Conservation (phyloP, 1,140 invertebrate species). For the Aporrectodea caliginosa region DNA sequence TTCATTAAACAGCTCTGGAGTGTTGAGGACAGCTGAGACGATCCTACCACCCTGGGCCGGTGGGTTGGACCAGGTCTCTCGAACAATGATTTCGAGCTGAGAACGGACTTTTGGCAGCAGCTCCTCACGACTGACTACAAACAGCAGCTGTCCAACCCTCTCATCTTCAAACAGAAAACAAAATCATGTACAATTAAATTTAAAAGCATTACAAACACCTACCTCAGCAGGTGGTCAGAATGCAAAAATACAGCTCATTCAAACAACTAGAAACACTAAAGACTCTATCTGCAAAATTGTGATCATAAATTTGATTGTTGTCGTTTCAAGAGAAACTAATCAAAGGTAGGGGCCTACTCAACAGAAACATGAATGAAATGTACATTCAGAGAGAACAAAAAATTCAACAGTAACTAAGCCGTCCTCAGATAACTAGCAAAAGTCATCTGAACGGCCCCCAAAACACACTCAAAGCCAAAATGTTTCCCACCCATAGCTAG, state of each 20-base stretch:
- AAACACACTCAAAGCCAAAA: too few relatives aligned
- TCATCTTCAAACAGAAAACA: slow-evolving; percentile 65
- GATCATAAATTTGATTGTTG: not conserved
- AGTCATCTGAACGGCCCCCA: too few relatives aligned
- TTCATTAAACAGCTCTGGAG: slow-evolving; percentile 71
- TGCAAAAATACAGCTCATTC: not conserved
- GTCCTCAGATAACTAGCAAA: too few relatives aligned
- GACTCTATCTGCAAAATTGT: not conserved
- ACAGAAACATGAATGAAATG: too few relatives aligned
- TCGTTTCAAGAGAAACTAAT: not conserved
- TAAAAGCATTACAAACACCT: too few relatives aligned
- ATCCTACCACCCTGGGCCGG: slow-evolving; percentile 73
- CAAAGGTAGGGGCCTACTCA: too few relatives aligned
- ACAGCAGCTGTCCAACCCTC: slow-evolving; percentile 81
- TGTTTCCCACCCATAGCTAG: too few relatives aligned
- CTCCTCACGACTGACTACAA: slow-evolving; percentile 68
- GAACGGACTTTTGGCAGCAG: slow-evolving; percentile 68
- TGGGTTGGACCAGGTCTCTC: slow-evolving; percentile 67
- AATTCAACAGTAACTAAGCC: too few relatives aligned
- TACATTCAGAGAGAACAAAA: too few relatives aligned
- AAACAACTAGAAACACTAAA: not conserved
- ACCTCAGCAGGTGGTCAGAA: too few relatives aligned
- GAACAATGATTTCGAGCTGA: slow-evolving; percentile 82
- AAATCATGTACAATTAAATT: not conserved
- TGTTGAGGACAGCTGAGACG: slow-evolving; percentile 78